Base-by-base conservation (phyloP, 2,797 vertebrate species). In the Esox masquinongy region DNA sequence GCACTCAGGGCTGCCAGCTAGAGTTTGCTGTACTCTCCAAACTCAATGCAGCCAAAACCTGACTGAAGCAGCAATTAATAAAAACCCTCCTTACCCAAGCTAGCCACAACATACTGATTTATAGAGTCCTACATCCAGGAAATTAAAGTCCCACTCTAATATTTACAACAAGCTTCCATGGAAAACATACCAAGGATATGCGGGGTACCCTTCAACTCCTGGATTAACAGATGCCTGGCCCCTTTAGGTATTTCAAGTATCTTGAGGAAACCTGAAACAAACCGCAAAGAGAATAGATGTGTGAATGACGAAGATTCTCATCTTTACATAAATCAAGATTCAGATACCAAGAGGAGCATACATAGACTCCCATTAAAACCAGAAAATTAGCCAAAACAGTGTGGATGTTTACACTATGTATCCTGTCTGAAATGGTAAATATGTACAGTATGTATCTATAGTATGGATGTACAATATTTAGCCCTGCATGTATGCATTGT, bases 211-310 rank as follows among this genome's bases (percentile, higher is more conserved):
- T 93, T 96, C 24, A 94, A 93, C 90, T 99, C 97, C 76, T 97
- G 96, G 86, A 99, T 94, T 77, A 97, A 92, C 68, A 99, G 93
- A 80, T 98, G 97, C 53, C 96, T 92, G 0, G 97, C 97, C 86
- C 97, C 97, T 85, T 91, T 90, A 2, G 97, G 97, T 83, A 99
- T 97, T 90, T 99, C 97, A 88, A 99, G 94, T 91, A 99, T 98
- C 91, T 97, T 98, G 78, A 99, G 82, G 74, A 96, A 96, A 74
- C 97, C 98, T 99, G 67, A 29, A 64, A 56, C 8, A 74, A 63
- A 70, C 26, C 63, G 34, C 43, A 71, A 39, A 74, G 2, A 19
- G 16, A 70, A 71, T 6, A 61, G 22, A 61, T 14, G 22, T 61
- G 56, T 61, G 56, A 47, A 14, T 61, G 56, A 61, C 3, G 3